Percentiles rank a stretch among this genome's conserved stretches.
Conservation (phyloP, 2,797 vertebrate species). For the Sebastes itinus region DNA sequence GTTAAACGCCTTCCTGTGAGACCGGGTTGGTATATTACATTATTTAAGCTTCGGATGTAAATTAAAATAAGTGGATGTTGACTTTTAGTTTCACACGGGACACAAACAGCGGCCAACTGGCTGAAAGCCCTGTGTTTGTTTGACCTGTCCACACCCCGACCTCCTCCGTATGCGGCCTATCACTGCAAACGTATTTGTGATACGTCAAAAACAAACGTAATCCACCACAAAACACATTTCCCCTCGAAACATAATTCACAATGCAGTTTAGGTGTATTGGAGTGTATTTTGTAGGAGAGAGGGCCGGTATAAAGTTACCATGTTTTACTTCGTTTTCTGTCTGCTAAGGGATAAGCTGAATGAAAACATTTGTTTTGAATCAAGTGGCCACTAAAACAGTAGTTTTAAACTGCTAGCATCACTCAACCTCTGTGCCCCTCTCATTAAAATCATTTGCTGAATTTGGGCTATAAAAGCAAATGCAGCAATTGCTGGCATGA, state of each 20-base stretch:
- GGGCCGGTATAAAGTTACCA: background rate
- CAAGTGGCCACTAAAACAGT: conserved; percentile 66
- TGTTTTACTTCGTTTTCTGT: conserved; percentile 5
- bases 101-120: background rate
- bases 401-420: conserved; percentile 55
- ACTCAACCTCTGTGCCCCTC: conserved; percentile 51
- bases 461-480: conserved; percentile 79
- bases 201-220: background rate
- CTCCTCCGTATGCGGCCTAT: too few relatives aligned
- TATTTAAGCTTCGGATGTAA: background rate
- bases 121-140: background rate
- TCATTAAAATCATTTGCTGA: conserved; percentile 81
- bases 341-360: conserved; percentile 29
- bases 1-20: too few relatives aligned
- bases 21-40: too few relatives aligned
- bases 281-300: background rate
- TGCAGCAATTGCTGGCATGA: conserved; percentile 75
- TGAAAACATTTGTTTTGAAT: conserved; percentile 73
- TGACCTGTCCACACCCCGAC: background rate
- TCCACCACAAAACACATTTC: background rate
- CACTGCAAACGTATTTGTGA: background rate
- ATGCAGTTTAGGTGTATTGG: background rate
- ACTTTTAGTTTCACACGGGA: background rate
- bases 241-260: background rate
- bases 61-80: background rate